Percentiles rank a stretch among this genome's conserved stretches.
Evolutionary conservation across 2,113 vertebrate species (phyloP).

Genomic region (Hymenochirus boettgeri): DNA sequence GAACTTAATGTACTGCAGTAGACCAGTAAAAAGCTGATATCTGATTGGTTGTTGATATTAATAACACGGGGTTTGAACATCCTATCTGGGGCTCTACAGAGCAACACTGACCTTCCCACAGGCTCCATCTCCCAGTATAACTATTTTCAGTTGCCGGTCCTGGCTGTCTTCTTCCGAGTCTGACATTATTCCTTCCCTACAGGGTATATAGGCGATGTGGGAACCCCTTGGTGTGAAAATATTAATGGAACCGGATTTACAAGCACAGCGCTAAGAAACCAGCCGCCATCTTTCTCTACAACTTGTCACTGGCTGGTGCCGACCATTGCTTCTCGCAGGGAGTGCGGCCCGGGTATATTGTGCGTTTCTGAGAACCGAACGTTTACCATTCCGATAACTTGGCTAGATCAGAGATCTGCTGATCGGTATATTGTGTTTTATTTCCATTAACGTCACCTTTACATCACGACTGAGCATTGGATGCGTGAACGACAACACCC

Average conservation of each 20-base stretch:
- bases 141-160: conserved; percentile 91
- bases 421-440: too few relatives aligned
- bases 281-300: conserved; percentile 68
- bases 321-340: not conserved
- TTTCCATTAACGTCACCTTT: too few relatives aligned
- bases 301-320: conserved; percentile 32
- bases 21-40: too few relatives aligned
- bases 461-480: too few relatives aligned
- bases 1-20: too few relatives aligned
- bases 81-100: not conserved
- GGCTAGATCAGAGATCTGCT: not conserved
- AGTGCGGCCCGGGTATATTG: not conserved
- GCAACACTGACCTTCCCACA: conserved; percentile 87
- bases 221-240: too few relatives aligned
- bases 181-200: conserved; percentile 76
- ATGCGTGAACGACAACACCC: too few relatives aligned
- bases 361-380: not conserved
- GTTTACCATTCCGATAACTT: conserved; percentile 14
- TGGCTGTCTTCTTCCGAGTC: conserved; percentile 92
- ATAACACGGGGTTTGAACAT: too few relatives aligned
- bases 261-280: conserved; percentile 44
- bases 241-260: conserved; percentile 55
- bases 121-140: conserved; percentile 90
- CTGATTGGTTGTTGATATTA: too few relatives aligned
- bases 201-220: not conserved